Evolutionary conservation across 2,113 vertebrate genomes (phyloP).

Genomic region (Struthidea cinerea): DNA sequence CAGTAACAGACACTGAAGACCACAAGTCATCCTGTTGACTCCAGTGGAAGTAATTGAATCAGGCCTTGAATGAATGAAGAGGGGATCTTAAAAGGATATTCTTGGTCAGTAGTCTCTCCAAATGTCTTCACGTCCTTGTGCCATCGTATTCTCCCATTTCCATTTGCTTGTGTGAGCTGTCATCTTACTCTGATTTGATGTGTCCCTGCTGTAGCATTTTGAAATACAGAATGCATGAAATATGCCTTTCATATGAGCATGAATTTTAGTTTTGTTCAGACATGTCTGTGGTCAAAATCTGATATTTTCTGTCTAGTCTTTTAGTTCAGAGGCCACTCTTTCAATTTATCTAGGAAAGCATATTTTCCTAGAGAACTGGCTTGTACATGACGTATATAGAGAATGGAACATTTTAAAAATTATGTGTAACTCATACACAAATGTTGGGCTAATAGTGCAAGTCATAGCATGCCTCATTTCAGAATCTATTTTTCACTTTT

Average conservation of each 20-base stretch:
- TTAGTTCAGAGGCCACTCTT: neutral
- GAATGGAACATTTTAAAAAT: neutral
- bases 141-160: neutral
- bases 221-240: slow-evolving; percentile 13
- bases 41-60: slow-evolving; percentile 29
- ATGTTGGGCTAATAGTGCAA: slow-evolving; percentile 2
- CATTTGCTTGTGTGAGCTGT: slow-evolving; percentile 35
- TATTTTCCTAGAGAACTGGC: slow-evolving; percentile 28
- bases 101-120: neutral
- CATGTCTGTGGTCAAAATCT: slow-evolving; percentile 14
- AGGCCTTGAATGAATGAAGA: slow-evolving; percentile 20
- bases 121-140: neutral
- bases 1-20: neutral
- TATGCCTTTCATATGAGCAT: neutral
- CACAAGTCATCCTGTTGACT: slow-evolving; percentile 41
- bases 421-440: neutral
- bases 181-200: slow-evolving; percentile 3
- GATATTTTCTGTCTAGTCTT: slow-evolving; percentile 11
- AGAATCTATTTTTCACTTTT: neutral
- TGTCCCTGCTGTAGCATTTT: neutral
- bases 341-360: neutral
- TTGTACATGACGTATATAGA: neutral
- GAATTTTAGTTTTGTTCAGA: neutral
- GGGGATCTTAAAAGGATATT: slow-evolving; percentile 17
- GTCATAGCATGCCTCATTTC: neutral